Conservation (phyloP, 2,797 vertebrate genomes). For the Buceros bicornis region DNA sequence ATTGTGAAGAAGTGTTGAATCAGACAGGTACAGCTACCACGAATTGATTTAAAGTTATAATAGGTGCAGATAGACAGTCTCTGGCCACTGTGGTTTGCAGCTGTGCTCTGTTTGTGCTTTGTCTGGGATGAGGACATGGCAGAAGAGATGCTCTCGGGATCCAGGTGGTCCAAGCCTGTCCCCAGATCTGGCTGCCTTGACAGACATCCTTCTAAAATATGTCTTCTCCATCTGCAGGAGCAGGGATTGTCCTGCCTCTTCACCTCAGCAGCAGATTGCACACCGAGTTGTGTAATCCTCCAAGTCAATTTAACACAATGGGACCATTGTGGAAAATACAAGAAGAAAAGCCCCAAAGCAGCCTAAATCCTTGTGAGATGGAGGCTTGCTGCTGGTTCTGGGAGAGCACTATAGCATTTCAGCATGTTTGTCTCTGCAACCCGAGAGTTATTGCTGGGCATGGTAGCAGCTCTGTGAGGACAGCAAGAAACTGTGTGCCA, state of each 20-base stretch:
- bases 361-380: not conserved
- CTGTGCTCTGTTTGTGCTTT: not conserved
- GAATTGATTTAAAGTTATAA: not conserved
- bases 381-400: not conserved
- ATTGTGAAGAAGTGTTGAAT: not conserved
- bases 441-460: not conserved
- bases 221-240: rapidly evolving
- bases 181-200: not conserved
- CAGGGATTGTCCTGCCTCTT: not conserved
- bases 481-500: not conserved
- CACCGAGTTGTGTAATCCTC: not conserved
- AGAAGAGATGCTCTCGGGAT: not conserved
- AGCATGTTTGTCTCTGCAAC: not conserved
- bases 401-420: not conserved
- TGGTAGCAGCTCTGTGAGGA: not conserved
- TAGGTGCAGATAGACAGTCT: not conserved
- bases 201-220: not conserved
- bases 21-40: not conserved
- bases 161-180: not conserved
- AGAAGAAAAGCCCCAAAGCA: not conserved
- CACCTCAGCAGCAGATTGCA: not conserved
- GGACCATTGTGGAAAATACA: not conserved
- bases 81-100: not conserved
- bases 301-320: not conserved
- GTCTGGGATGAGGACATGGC: not conserved